Conservation (phyloP, 1,140 invertebrate genomes). For the Cotesia glomerata region DNA sequence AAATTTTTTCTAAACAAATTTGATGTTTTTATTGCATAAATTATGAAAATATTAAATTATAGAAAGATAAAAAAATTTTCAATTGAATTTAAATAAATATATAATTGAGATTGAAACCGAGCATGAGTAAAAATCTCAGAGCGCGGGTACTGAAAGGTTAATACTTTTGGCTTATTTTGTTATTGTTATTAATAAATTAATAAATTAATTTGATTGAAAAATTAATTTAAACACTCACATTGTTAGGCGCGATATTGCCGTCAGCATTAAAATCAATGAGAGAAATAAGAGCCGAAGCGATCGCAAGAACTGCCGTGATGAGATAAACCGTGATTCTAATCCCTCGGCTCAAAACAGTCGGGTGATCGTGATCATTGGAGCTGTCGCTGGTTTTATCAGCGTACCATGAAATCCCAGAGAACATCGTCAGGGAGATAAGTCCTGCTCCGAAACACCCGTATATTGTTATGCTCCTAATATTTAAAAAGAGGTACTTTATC, state of each 20-base stretch:
- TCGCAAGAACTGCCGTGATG: slow-evolving; percentile 49
- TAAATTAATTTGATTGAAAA: no score
- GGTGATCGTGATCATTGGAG: slow-evolving; percentile 8
- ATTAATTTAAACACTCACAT: no score
- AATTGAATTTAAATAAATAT: no score
- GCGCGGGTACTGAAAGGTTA: no score
- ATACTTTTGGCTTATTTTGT: no score
- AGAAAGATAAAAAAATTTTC: no score
- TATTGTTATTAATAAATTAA: no score
- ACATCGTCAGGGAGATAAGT: slow-evolving; percentile 44
- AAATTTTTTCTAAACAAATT: no score
- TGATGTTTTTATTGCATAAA: no score
- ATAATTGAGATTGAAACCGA: no score
- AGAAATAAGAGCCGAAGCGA: slow-evolving; percentile 49
- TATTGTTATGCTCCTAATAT: slow-evolving; percentile 48
- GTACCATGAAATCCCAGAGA: slow-evolving; percentile 53
- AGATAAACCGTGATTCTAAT: slow-evolving; percentile 53
- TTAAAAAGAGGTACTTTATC: neutral
- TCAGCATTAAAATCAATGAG: slow-evolving; percentile 42
- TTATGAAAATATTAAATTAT: no score
- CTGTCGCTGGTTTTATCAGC: slow-evolving; percentile 22
- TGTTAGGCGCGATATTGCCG: slow-evolving; percentile 47
- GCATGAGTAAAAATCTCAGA: no score
- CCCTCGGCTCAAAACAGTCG: slow-evolving; percentile 37
- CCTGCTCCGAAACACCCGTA: slow-evolving; percentile 53